Conservation (phyloP, 2,888 invertebrate genomes). For the Fragum whitleyi region DNA sequence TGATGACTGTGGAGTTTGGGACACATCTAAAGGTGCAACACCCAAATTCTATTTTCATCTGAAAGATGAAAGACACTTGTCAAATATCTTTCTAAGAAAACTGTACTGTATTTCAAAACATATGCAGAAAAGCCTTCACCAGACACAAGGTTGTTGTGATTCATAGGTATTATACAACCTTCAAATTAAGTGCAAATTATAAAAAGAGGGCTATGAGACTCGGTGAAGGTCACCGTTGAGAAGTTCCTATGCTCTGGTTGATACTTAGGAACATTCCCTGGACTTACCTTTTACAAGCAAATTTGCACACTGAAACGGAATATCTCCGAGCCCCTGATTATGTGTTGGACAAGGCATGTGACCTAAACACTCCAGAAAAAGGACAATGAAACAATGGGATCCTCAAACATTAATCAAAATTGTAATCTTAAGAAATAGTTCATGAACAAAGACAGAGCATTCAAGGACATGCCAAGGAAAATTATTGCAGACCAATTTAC, state of each 20-base stretch:
- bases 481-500: constrained; percentile 50
- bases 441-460: neutral
- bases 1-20: constrained; percentile 39
- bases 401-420: neutral
- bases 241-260: constrained; percentile 33
- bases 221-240: constrained; percentile 18
- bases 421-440: neutral
- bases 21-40: constrained; percentile 21
- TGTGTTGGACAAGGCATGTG: neutral
- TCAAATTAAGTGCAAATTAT: constrained; percentile 32
- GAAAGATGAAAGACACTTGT: neutral
- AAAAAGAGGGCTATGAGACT: constrained; percentile 51
- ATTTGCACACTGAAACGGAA: constrained; percentile 18
- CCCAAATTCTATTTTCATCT: constrained; percentile 28
- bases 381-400: neutral
- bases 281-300: neutral
- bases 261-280: constrained; percentile 45
- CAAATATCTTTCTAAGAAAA: constrained; percentile 6
- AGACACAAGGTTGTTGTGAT: constrained; percentile 8
- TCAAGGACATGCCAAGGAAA: neutral
- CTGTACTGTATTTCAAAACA: constrained; percentile 9
- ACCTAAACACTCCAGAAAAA: neutral
- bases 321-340: neutral
- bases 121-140: constrained; percentile 24
- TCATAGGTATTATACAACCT: too few relatives aligned